A percentile compares a stretch with the other conserved stretches of the same genome.
Conservation (phyloP, 2,888 invertebrate species). For the Mylabris sibirica region DNA sequence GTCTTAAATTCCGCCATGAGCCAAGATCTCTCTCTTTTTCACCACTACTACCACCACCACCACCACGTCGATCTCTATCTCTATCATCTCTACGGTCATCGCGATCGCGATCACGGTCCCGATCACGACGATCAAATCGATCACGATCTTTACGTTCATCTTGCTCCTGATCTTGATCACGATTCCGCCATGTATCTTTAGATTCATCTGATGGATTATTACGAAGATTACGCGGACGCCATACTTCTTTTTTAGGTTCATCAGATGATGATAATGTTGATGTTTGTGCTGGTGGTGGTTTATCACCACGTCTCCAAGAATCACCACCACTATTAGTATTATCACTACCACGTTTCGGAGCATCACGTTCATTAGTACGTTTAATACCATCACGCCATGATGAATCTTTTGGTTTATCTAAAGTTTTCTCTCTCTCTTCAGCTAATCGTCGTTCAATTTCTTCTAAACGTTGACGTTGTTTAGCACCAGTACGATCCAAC, state of each 20-base stretch:
- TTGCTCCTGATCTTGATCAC: conserved; percentile 18
- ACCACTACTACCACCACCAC: conserved; percentile 33
- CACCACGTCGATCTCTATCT: conserved; percentile 34
- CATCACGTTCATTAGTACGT: conserved; percentile 13
- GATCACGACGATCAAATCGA: conserved; percentile 20
- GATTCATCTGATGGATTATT: conserved; percentile 23
- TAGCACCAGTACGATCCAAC: conserved; percentile 71
- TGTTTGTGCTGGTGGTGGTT: neutral
- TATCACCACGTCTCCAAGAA: conserved; percentile 30
- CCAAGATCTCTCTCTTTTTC: conserved; percentile 38
- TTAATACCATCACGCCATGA: conserved; percentile 25
- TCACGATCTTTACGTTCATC: neutral
- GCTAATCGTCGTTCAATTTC: conserved; percentile 72
- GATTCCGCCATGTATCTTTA: conserved; percentile 25
- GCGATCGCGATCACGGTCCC: conserved; percentile 18
- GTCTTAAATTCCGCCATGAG: conserved; percentile 37
- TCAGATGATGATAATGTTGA: conserved; percentile 26
- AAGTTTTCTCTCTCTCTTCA: conserved; percentile 61
- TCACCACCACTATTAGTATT: neutral
- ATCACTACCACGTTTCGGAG: neutral
- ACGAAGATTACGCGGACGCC: conserved; percentile 45
- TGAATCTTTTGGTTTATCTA: conserved; percentile 24
- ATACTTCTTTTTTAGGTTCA: conserved; percentile 48
- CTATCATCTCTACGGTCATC: conserved; percentile 15
- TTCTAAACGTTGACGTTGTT: conserved; percentile 73